Evolutionary conservation across 2,888 invertebrate species (phyloP), one percentile per base, ranked within the genome.

Genomic region (Fragum sueziense): DNA sequence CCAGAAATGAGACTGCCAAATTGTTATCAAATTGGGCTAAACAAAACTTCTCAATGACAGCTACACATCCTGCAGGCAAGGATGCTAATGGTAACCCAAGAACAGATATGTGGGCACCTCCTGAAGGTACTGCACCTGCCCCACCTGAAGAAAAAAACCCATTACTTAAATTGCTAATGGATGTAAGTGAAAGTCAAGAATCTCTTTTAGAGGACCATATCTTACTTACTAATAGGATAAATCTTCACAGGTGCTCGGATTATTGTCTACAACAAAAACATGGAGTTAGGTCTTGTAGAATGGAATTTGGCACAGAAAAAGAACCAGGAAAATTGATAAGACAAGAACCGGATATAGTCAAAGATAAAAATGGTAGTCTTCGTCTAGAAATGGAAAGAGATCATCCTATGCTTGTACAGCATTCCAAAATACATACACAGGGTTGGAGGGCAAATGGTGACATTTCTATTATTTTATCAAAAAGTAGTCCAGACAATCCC

Each of bases 331-430:
- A 80, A 70, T 29, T 0, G 22, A 2, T 51, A 62, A 31, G 62
- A 79, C 54, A 20, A 41, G 7, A n/a, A 1, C 81, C 85, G n/a
- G 82, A 77, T 22, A 27, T 86, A 1, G 80, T 86, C 22, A 82
- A 68, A 67, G 86, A 87, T 33, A 82, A 73, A 75, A 86, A 86
- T 78, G 75, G 81, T 4, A 85, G 81, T 17, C 34, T 84, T 2
- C 61, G 85, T 25, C 41, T 87, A n/a, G 86, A 87, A 80, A 86
- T 87, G 85, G 17, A 31, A 51, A 73, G 88, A 52, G 87, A 87
- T 62, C 85, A 87, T 62, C 87, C 83, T 34, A 37, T 52, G 14
- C 22, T 88, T 7, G 86, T 86, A 0, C 87, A 88, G 51, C 80
- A 88, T 72, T 87, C 87, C 14, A 47, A 59, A 62, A 70, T 41